phyloP scores from a whole-genome alignment of 1,140 invertebrate genomes.

The Drosophila pachea region DNA sequence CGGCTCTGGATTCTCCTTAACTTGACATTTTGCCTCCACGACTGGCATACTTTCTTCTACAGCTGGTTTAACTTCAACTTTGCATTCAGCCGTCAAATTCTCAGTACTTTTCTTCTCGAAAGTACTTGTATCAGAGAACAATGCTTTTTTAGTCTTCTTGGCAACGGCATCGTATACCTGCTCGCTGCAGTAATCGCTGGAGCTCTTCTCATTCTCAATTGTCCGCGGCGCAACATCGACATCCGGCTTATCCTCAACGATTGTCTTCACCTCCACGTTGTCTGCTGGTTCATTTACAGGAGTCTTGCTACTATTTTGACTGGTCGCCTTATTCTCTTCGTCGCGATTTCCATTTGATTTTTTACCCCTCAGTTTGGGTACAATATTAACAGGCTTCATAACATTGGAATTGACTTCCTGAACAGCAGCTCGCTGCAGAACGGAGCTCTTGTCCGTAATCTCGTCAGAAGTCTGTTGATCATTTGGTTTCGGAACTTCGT shows the following conservation, averaged over 20 bases:
- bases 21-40: background rate
- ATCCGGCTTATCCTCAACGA: conserved; percentile 4
- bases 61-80: conserved; percentile 24
- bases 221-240: conserved; percentile 1
- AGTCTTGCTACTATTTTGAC: conserved; percentile 14
- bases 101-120: conserved; percentile 40
- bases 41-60: background rate
- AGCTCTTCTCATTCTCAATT: conserved; percentile 35
- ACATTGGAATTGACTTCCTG: conserved; percentile 26
- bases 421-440: background rate
- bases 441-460: background rate
- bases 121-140: conserved; percentile 51
- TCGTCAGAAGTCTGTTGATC: conserved; percentile 22
- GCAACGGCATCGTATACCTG: conserved; percentile 70
- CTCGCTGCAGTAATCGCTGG: conserved; percentile 39
- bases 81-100: conserved; percentile 4
- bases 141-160: conserved; percentile 73
- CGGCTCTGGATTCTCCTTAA: conserved; percentile 1
- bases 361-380: conserved; percentile 79
- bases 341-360: conserved; percentile 66
- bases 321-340: conserved; percentile 44
- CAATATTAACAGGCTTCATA: conserved; percentile 69
- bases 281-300: background rate
- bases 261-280: conserved; percentile 14
- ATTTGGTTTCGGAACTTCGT: conserved; percentile 3